Conservation (phyloP, 2,888 invertebrate species). For the Ichneumoninae sp. region DNA sequence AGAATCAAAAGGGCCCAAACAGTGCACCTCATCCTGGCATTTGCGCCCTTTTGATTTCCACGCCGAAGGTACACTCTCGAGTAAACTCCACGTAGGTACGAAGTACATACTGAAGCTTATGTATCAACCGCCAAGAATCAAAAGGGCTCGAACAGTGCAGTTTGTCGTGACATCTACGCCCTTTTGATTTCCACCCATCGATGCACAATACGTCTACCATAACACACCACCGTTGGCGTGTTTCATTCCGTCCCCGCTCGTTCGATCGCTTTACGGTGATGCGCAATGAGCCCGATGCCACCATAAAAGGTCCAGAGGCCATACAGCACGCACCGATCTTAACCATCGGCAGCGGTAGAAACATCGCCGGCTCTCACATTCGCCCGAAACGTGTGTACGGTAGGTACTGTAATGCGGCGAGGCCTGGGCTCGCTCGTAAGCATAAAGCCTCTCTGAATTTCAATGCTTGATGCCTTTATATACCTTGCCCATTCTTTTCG, state of each 20-base stretch:
- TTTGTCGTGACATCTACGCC: no score
- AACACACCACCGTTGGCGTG: slow-evolving; percentile 44
- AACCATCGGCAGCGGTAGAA: slow-evolving; percentile 19
- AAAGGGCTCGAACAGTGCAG: no score
- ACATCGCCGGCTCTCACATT: slow-evolving; percentile 30
- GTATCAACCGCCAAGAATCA: slow-evolving; percentile 13
- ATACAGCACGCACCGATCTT: slow-evolving; percentile 47
- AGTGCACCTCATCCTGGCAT: no score
- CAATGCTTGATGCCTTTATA: slow-evolving; percentile 78
- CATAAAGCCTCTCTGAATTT: slow-evolving; percentile 76
- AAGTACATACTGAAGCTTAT: background rate
- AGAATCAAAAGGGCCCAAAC: no score
- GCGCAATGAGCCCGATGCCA: slow-evolving; percentile 74
- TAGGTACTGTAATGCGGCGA: slow-evolving; percentile 6
- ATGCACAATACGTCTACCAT: slow-evolving; percentile 13
- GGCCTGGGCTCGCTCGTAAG: slow-evolving; percentile 42
- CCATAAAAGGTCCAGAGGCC: slow-evolving; percentile 73
- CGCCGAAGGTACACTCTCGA: background rate
- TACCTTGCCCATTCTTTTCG: slow-evolving; percentile 76
- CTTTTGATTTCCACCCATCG: no score
- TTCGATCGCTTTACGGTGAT: slow-evolving; percentile 75
- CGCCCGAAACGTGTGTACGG: slow-evolving; percentile 13
- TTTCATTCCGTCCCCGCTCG: slow-evolving; percentile 71
- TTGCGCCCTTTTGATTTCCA: background rate
- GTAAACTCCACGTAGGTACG: background rate